These are phyloP conservation scores for Rosalia funebris DNA, from an alignment of 2,888 invertebrate species.

Conservation along the genomic window DNA sequence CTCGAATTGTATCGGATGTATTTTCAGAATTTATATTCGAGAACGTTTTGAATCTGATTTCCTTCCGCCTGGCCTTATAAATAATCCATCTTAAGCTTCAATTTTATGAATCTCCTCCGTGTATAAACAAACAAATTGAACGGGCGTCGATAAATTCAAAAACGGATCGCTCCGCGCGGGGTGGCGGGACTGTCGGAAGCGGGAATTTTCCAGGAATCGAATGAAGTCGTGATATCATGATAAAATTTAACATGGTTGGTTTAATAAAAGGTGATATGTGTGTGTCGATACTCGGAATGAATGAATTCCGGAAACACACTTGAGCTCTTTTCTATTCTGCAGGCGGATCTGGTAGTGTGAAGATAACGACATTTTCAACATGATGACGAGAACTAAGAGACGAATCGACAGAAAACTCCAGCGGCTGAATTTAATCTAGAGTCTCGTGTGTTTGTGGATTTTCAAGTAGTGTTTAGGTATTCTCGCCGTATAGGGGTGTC, in stretches of 20 bases:
- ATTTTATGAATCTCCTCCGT: not conserved
- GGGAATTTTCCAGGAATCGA: constrained; percentile 25
- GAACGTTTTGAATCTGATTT: too few species aligned
- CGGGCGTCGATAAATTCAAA: constrained; percentile 33
- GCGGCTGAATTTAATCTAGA: constrained; percentile 63
- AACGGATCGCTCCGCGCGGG: constrained; percentile 25
- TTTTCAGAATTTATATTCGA: too few species aligned
- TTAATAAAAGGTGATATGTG: constrained; percentile 45
- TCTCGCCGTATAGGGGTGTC: constrained; percentile 59
- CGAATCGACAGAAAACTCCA: constrained; percentile 62
- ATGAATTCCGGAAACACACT: constrained; percentile 42
- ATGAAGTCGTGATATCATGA: constrained; percentile 26
- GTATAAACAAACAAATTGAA: constrained; percentile 32
- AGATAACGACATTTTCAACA: constrained; percentile 64
- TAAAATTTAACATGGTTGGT: constrained; percentile 32
- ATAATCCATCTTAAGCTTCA: too few species aligned
- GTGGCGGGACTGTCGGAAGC: constrained; percentile 28
- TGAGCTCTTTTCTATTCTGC: constrained; percentile 56
- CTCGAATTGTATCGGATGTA: too few species aligned
- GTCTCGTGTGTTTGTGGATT: constrained; percentile 62
- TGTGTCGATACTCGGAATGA: constrained; percentile 41
- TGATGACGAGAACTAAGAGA: constrained; percentile 62
- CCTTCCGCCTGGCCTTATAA: too few species aligned
- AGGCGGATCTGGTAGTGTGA: constrained; percentile 59
- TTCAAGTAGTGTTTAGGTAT: constrained; percentile 65